Percentiles rank a stretch among this genome's conserved stretches.
Evolutionary conservation across 1,140 invertebrate genomes (phyloP).

Genomic region (Trichonephila clavata): DNA sequence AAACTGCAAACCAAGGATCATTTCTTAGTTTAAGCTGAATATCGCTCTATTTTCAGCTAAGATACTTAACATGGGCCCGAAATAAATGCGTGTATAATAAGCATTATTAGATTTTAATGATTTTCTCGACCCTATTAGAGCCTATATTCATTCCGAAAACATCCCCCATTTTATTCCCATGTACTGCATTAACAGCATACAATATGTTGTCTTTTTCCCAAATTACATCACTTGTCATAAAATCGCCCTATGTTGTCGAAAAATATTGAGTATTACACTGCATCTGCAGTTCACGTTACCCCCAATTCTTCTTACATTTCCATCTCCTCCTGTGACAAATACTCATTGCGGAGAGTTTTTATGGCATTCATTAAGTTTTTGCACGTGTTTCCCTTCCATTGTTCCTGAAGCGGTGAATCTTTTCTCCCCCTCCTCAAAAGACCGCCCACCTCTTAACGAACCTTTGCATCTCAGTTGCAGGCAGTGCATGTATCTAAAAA

Average conservation of each 20-base stretch:
- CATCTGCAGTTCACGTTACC: neutral
- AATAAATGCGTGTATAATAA: too few species aligned
- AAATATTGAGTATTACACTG: neutral
- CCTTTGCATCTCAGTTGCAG: neutral
- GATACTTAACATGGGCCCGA: too few species aligned
- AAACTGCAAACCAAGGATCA: too few species aligned
- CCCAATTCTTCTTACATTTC: neutral
- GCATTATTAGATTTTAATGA: too few species aligned
- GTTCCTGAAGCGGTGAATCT: neutral
- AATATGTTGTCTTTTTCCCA: neutral
- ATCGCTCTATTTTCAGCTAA: too few species aligned
- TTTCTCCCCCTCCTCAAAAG: neutral
- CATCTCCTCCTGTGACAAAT: neutral
- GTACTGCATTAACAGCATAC: neutral
- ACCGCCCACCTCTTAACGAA: neutral
- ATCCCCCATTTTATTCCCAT: neutral
- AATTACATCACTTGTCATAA: neutral
- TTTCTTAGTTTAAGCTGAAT: too few species aligned
- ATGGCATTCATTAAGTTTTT: neutral
- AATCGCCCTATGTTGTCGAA: neutral
- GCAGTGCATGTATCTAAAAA: neutral
- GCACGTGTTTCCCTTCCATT: conserved; percentile 2
- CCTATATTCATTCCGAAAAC: neutral
- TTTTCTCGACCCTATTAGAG: too few species aligned
- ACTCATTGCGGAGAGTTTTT: neutral